Evolutionary conservation across 1,140 invertebrate genomes (phyloP).

Genomic region (Zaprionus davidi): DNA sequence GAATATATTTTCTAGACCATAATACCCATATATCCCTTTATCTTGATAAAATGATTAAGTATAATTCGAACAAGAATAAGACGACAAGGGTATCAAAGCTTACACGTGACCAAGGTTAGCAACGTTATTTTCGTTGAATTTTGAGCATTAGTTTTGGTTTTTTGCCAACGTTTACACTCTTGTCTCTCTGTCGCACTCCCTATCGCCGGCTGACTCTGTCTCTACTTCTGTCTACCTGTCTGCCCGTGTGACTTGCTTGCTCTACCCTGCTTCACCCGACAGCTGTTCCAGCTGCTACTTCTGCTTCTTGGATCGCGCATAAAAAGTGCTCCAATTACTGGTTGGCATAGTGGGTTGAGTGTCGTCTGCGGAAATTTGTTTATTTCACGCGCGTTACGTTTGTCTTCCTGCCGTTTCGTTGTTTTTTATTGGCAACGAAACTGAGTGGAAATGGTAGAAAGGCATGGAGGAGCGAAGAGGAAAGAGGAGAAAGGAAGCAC

Average conservation of each 20-base stretch:
- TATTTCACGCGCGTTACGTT: slow-evolving; percentile 79
- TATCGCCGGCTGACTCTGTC: not conserved
- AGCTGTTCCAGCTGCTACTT: not conserved
- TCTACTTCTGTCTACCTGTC: not conserved
- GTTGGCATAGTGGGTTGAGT: slow-evolving; percentile 81
- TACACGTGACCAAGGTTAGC: not conserved
- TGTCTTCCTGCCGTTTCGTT: slow-evolving; percentile 45
- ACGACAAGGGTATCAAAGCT: not conserved
- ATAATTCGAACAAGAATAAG: not conserved
- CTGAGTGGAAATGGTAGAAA: not conserved
- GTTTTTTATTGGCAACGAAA: slow-evolving; percentile 47
- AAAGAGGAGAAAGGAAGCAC: not conserved
- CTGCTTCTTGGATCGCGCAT: slow-evolving; percentile 33
- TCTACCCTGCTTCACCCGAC: slow-evolving; percentile 19
- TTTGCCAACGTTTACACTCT: slow-evolving; percentile 61
- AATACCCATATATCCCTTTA: too few relatives aligned
- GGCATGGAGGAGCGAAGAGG: slow-evolving; percentile 7
- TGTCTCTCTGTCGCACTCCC: slow-evolving; percentile 24
- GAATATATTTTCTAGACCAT: not conserved
- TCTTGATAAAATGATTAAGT: too few relatives aligned
- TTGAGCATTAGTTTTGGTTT: slow-evolving; percentile 67
- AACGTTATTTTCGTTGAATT: slow-evolving; percentile 42
- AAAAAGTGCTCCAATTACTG: slow-evolving; percentile 77
- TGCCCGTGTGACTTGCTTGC: slow-evolving; percentile 1
- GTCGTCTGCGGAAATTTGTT: slow-evolving; percentile 80